Evolutionary conservation across 2,888 invertebrate genomes (phyloP), one percentile per base, ranked within the genome.

Genomic region (Callyntrura guangdongensis): DNA sequence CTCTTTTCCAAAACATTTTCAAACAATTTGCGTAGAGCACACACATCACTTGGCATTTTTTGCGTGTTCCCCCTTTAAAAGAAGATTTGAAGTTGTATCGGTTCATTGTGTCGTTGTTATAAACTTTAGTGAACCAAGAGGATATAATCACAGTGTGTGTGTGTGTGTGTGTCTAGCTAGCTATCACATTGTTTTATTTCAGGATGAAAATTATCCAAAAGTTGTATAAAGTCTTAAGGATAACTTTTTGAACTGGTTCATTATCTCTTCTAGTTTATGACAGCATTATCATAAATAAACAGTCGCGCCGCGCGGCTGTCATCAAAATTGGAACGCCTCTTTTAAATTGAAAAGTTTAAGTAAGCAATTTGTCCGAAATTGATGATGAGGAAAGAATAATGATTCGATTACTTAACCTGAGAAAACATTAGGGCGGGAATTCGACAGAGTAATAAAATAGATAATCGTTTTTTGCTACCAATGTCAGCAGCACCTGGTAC

Each of bases 211-310:
- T 20, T 25, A 22, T 20, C 11, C 67, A 84, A 53, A 74, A 69
- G 72, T 85, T 85, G 72, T 87, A 87, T 87, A 87, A 87, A 86
- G 47, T 87, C 87, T 81, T 87, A 53, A 67, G 87, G 36, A 36
- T 67, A 64, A 74, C n/a, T 87, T 53, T 69, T n/a, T 56, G 22
- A 17, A 22, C 64, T 17, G 36, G 64, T 56, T 87, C 81, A 87
- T 81, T 87, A 81, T 81, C 69, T 36, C 36, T 2, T 36, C 17
- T 1, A 79, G 79, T 27, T 67, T 79, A 81, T 87, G 79, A 79
- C 27, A 56, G 56, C 56, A 56, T 6, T 27, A 49, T n/a, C n/a
- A n/a, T n/a, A n/a, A n/a, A n/a, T 36, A 56, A 79, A 56, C 64
- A 83, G 59, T 20, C 61, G 11, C 72, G 72, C 64, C 25, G 11